Percentiles rank a stretch among this genome's conserved stretches.
These are phyloP conservation scores for Pithys albifrons DNA, from an alignment of 2,113 vertebrate species.

Conservation along the genomic window DNA sequence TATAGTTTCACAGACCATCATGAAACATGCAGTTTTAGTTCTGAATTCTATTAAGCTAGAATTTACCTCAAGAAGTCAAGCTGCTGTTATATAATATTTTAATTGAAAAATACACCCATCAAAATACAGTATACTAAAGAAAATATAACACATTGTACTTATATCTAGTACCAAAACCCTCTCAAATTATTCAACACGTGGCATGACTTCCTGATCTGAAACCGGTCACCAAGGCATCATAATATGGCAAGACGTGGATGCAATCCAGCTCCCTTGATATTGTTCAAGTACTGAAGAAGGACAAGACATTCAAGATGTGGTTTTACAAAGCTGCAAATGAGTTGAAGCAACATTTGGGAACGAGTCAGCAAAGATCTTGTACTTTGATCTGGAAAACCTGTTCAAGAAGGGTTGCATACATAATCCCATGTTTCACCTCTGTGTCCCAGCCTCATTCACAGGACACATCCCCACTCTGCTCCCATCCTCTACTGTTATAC, in stretches of 20 bases:
- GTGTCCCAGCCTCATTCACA: no score
- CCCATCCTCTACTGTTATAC: not conserved
- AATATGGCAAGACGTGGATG: not conserved
- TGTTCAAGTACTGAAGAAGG: not conserved
- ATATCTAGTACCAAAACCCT: fast-evolving
- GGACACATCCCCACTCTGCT: not conserved
- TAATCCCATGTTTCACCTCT: not conserved
- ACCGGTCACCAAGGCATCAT: not conserved
- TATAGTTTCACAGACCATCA: not conserved
- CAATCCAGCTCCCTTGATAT: not conserved
- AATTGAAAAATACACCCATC: not conserved
- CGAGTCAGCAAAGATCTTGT: not conserved
- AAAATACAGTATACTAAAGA: not conserved
- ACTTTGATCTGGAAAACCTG: not conserved
- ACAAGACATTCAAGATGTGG: not conserved
- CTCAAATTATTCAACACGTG: not conserved
- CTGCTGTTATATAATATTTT: not conserved
- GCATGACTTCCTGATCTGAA: not conserved
- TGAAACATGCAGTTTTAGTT: not conserved
- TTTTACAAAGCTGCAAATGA: not conserved
- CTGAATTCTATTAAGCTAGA: not conserved
- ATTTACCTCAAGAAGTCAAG: not conserved
- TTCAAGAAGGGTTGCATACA: not conserved
- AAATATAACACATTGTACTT: not conserved
- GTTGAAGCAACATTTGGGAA: not conserved